Conservation (phyloP, 2,888 invertebrate genomes). For the Odontocolon sp. region DNA sequence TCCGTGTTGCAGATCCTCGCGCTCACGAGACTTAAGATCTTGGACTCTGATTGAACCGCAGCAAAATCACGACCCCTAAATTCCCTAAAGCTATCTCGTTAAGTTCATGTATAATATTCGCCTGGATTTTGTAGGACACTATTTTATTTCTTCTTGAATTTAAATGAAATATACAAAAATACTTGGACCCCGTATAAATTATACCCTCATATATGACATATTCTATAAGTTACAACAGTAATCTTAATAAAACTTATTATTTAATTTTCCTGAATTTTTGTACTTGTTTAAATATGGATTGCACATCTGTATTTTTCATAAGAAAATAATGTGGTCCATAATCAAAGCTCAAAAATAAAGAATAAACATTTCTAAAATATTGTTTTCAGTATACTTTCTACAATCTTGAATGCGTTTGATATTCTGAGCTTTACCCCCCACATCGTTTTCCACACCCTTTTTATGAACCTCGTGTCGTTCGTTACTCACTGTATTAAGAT, state of each 20-base stretch:
- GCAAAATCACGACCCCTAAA: constrained; percentile 34
- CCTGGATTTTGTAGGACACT: neutral
- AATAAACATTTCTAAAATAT: too few relatives aligned
- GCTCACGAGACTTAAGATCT: constrained; percentile 37
- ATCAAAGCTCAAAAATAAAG: too few relatives aligned
- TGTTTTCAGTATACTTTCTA: too few relatives aligned
- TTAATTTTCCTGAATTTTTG: too few relatives aligned
- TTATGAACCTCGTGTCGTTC: constrained; percentile 15
- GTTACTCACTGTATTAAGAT: constrained; percentile 24
- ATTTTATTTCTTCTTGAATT: neutral
- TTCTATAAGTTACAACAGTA: too few relatives aligned
- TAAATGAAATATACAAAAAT: neutral
- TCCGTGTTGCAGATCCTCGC: neutral
- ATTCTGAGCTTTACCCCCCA: neutral
- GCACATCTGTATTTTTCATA: too few relatives aligned
- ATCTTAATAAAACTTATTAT: too few relatives aligned
- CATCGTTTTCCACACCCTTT: constrained; percentile 22
- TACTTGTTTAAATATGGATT: too few relatives aligned
- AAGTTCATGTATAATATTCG: constrained; percentile 9
- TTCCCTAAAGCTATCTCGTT: constrained; percentile 17
- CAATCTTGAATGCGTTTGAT: too few relatives aligned
- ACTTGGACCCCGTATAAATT: too few relatives aligned
- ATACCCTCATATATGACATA: too few relatives aligned
- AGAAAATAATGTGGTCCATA: too few relatives aligned
- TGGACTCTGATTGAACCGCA: constrained; percentile 47